Evolutionary conservation across 2,113 vertebrate species (phyloP), one percentile per base, ranked within the genome.

Genomic region (Sinocyclocheilus anophthalmus): DNA sequence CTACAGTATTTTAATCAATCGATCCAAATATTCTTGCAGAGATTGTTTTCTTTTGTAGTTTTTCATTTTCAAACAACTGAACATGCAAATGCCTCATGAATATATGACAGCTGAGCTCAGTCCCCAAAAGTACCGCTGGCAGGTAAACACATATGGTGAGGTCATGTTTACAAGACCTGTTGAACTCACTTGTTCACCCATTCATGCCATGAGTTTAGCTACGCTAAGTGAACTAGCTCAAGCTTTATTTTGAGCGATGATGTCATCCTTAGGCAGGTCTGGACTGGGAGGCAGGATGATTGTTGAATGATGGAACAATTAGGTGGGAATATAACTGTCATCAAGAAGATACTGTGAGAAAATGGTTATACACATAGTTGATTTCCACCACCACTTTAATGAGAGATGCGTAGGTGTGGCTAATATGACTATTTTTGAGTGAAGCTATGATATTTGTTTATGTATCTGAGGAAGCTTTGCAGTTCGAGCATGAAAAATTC

Each of bases 131-230:
- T 20, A 59, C 18, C 61, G 0, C 39, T 55, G 65, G 8, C n/a
- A 63, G 61, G 59, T 81, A 6, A 48, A 26, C 57, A 37, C 10
- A 80, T 80, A 42, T 42, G 57, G 9, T 14, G 12, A 53, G 8
- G 42, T 48, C 67, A 26, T 45, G 78, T 81, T 81, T 65, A 81
- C 13, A 33, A 82, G 63, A 45, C 42, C 42, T 53, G 80, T n/a
- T 53, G 45, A 83, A 83, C 45, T 83, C 80, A 67, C 61, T 30
- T 26, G 6, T 24, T 65, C 7, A 45, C 14, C 3, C 4, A 2
- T 48, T 67, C 3, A 65, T 65, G 20, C 5, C 55, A 55, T 55
- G 5, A 18, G 53, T 55, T 55, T 55, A 55, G 53, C 16, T 55
- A 55, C 5, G 20, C 33, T 33, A 65, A 22, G n/a, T 37, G 20